Evolutionary conservation across 1,140 invertebrate species (phyloP).

Genomic region (Brachionus koreanus): DNA sequence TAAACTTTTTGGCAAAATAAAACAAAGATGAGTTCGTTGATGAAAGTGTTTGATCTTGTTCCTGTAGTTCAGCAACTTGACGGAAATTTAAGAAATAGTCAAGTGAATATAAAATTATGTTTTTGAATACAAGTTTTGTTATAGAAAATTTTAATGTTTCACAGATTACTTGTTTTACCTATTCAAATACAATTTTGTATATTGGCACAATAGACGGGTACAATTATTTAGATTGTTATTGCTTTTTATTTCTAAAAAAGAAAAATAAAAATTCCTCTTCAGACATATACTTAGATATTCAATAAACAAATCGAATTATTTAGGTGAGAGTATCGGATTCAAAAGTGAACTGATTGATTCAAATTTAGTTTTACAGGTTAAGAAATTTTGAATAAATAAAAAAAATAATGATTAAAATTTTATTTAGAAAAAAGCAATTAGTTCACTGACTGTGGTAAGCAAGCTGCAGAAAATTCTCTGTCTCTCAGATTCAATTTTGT

Average conservation of each 20-base stretch:
- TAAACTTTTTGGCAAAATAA: background rate
- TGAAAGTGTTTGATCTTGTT: conserved; percentile 24
- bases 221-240: background rate
- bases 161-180: background rate
- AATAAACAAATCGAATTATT: conserved; percentile 34
- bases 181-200: conserved; percentile 34
- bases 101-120: background rate
- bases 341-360: conserved; percentile 38
- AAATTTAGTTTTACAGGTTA: background rate
- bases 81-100: background rate
- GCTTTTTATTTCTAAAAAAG: background rate
- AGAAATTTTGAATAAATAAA: background rate
- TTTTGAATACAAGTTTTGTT: background rate
- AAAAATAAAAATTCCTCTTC: background rate
- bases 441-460: background rate
- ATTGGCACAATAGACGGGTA: conserved; percentile 1
- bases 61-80: conserved; percentile 1
- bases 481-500: conserved; percentile 16
- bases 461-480: conserved; percentile 32
- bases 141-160: background rate
- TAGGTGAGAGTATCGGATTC: conserved; percentile 11
- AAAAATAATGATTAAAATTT: background rate
- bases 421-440: conserved; percentile 22
- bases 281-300: conserved; percentile 42
- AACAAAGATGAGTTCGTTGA: background rate